These are phyloP conservation scores for Brachionus rubens DNA, from an alignment of 1,140 invertebrate species.

Conservation along the genomic window DNA sequence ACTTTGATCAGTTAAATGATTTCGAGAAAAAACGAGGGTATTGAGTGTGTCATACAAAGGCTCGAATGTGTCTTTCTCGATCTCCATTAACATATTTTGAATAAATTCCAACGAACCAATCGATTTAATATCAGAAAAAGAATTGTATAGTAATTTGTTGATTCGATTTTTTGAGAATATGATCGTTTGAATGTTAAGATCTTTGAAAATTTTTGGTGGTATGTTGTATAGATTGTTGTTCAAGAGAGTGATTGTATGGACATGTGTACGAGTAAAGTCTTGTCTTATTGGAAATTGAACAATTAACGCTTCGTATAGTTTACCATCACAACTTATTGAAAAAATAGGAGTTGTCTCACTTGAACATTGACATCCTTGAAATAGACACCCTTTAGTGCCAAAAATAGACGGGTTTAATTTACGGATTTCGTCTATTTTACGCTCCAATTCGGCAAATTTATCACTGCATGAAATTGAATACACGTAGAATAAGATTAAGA, in stretches of 20 bases:
- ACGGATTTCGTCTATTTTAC: neutral
- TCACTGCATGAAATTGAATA: neutral
- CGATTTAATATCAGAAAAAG: constrained; percentile 1
- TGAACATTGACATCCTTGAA: neutral
- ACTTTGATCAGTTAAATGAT: neutral
- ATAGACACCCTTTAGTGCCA: neutral
- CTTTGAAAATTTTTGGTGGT: neutral
- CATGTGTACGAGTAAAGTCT: neutral
- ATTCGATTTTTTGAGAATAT: neutral
- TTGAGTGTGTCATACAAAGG: neutral
- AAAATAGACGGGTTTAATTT: neutral
- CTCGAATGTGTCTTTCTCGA: constrained; percentile 13
- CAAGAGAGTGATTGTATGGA: neutral
- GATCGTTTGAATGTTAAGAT: neutral
- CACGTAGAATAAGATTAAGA: neutral
- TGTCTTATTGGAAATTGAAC: neutral
- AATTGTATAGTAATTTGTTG: neutral
- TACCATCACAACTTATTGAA: neutral
- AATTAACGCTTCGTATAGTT: neutral
- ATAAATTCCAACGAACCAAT: neutral
- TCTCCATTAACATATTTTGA: neutral
- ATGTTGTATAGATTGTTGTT: neutral
- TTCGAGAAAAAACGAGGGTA: neutral
- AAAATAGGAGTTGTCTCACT: neutral
- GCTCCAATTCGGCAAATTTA: neutral